These are phyloP conservation scores for Steinernema carpocapsae DNA, from an alignment of 2,888 invertebrate genomes.

Conservation along the genomic window DNA sequence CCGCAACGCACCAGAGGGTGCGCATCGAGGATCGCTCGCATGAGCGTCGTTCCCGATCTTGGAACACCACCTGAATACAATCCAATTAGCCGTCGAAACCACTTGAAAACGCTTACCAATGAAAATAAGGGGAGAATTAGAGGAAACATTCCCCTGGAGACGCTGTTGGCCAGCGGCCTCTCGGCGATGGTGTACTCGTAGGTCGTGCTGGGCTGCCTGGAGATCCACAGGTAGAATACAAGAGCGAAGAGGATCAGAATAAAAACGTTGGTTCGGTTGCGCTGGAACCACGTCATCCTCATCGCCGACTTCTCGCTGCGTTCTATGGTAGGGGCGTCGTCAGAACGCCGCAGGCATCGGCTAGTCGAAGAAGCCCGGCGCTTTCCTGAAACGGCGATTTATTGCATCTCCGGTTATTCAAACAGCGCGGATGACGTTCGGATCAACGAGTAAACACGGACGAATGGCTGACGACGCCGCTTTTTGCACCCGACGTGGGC, in stretches of 20 bases:
- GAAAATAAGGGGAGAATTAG: constrained; percentile 44
- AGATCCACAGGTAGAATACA: constrained; percentile 26
- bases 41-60: constrained; percentile 92
- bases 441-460: no score
- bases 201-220: background rate
- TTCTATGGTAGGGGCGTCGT: no score
- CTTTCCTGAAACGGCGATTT: background rate
- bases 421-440: no score
- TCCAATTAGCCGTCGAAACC: background rate
- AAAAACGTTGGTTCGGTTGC: background rate
- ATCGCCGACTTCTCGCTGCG: no score
- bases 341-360: no score
- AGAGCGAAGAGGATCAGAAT: background rate
- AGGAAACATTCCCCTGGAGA: background rate
- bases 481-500: no score
- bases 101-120: constrained; percentile 39
- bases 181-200: background rate
- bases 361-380: background rate
- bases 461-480: no score
- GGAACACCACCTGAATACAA: constrained; percentile 90
- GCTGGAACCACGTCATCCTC: constrained; percentile 16
- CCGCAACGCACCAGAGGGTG: constrained; percentile 82
- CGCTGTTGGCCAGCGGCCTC: background rate
- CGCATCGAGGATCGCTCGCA: constrained; percentile 96
- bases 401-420: no score